These are phyloP conservation scores for Mus pahari DNA, from an alignment of 2,113 vertebrate species.

Conservation along the genomic window DNA sequence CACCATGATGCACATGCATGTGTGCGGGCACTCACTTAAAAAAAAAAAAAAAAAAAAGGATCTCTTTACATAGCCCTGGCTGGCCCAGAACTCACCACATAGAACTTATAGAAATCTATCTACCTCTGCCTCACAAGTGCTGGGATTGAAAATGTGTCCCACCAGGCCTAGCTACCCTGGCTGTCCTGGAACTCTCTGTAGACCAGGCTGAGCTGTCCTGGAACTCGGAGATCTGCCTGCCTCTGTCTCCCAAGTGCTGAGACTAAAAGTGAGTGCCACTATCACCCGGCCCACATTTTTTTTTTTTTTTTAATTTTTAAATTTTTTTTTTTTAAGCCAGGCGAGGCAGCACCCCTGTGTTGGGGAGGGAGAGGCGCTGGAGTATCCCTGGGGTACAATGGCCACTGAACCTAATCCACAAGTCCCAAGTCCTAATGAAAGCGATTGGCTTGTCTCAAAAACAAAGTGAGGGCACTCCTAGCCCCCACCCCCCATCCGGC, in stretches of 20 bases:
- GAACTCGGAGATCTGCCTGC: not conserved
- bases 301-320: not conserved
- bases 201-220: not conserved
- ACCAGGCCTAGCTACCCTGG: not conserved
- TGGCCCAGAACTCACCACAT: not conserved
- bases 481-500: not conserved
- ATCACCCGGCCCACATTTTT: not conserved
- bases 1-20: not conserved
- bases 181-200: not conserved
- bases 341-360: not conserved
- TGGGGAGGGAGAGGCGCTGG: not conserved
- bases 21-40: not conserved
- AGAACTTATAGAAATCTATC: not conserved
- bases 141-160: not conserved
- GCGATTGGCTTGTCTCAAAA: not conserved
- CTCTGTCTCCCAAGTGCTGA: not conserved
- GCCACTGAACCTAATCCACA: not conserved
- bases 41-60: not conserved
- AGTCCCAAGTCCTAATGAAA: not conserved
- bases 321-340: not conserved
- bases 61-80: not conserved
- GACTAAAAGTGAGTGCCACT: not conserved
- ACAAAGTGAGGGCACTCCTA: not conserved
- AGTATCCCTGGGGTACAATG: not conserved
- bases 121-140: not conserved